Percentiles rank a stretch among this genome's conserved stretches.
Conservation (phyloP, 2,797 vertebrate genomes). For the Coilia nasus region DNA sequence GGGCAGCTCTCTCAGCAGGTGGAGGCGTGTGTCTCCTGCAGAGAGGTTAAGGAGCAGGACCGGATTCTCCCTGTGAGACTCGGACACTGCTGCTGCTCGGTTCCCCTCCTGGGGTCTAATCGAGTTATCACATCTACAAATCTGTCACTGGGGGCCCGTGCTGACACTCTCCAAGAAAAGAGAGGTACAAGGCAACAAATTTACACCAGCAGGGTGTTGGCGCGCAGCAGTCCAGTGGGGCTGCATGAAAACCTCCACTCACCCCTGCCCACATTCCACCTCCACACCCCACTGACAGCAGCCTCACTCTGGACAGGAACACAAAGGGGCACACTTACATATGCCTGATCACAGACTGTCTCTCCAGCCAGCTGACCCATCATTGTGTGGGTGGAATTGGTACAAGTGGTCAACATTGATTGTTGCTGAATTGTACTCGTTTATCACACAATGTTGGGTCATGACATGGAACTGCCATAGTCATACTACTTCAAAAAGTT, state of each 20-base stretch:
- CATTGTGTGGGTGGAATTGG: no score
- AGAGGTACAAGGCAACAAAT: conserved; percentile 19
- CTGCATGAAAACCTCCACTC: neutral
- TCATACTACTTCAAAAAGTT: no score
- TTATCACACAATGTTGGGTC: no score
- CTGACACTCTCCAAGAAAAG: neutral
- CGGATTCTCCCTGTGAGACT: conserved; percentile 9
- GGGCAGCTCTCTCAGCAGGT: conserved; percentile 13
- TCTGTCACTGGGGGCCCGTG: conserved; percentile 11
- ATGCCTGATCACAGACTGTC: neutral
- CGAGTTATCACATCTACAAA: conserved; percentile 22
- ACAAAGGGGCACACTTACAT: neutral
- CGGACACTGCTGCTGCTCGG: neutral
- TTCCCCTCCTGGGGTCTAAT: conserved; percentile 24
- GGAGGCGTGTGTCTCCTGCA: neutral
- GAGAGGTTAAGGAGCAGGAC: conserved; percentile 25
- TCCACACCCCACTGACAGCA: neutral
- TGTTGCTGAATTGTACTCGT: no score
- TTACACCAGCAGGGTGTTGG: conserved; percentile 22
- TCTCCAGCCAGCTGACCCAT: neutral
- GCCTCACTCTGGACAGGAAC: neutral
- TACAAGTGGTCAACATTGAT: no score
- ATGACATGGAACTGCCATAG: no score
- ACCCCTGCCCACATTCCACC: neutral
- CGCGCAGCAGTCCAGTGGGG: neutral